Evolutionary conservation across 1,140 invertebrate genomes (phyloP).

Genomic region (Dreissena polymorpha): DNA sequence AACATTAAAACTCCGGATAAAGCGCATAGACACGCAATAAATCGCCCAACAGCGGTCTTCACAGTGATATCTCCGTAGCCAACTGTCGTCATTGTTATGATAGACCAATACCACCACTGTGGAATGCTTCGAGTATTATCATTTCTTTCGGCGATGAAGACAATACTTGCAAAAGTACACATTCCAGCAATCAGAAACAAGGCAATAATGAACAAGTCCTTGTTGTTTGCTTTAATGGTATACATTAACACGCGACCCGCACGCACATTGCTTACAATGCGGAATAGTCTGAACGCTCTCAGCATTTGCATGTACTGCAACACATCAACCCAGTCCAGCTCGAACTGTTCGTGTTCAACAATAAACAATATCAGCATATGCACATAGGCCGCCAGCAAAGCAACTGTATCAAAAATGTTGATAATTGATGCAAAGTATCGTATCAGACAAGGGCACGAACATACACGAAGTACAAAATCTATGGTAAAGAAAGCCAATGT

Average conservation of each 20-base stretch:
- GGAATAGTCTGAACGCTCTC: slow-evolving; percentile 43
- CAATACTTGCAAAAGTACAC: slow-evolving; percentile 37
- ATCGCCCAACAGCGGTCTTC: slow-evolving; percentile 87
- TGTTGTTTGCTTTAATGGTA: slow-evolving; percentile 3
- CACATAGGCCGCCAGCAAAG: slow-evolving; percentile 24
- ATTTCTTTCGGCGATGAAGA: slow-evolving; percentile 38
- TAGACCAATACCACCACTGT: slow-evolving; percentile 82
- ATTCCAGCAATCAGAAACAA: slow-evolving; percentile 31
- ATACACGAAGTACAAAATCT: slow-evolving; percentile 34
- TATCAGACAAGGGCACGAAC: slow-evolving; percentile 25
- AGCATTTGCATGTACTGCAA: slow-evolving; percentile 40
- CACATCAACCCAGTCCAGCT: slow-evolving; percentile 17
- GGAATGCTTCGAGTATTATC: slow-evolving; percentile 33
- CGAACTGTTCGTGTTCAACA: background rate
- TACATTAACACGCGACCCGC: slow-evolving; percentile 41
- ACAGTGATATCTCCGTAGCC: slow-evolving; percentile 87
- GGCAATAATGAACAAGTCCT: slow-evolving; percentile 32
- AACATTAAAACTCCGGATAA: slow-evolving; percentile 96
- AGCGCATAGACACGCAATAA: slow-evolving; percentile 95
- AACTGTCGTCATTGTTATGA: slow-evolving; percentile 98
- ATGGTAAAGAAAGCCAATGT: slow-evolving; percentile 30
- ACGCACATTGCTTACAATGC: slow-evolving; percentile 26
- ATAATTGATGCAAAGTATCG: slow-evolving; percentile 47
- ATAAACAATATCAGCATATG: slow-evolving; percentile 1
- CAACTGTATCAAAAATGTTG: slow-evolving; percentile 41